A percentile compares a stretch with the other conserved stretches of the same genome.
Evolutionary conservation across 1,140 invertebrate species (phyloP).

Genomic region (Drosophila azteca): DNA sequence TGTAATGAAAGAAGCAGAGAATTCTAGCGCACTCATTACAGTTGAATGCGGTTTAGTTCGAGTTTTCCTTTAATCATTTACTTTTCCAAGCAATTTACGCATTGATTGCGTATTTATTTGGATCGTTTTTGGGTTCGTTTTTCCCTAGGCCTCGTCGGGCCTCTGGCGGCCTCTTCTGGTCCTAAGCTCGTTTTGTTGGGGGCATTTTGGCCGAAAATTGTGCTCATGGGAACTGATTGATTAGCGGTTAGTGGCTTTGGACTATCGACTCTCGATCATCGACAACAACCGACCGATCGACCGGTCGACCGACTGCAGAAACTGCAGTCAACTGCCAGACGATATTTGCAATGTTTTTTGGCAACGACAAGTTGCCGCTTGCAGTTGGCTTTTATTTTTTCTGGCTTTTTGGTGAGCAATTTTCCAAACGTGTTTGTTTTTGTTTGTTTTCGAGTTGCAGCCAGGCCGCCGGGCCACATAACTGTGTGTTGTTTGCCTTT

Average conservation of each 20-base stretch:
- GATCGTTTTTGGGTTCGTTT: conserved; percentile 43
- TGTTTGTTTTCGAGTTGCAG: conserved; percentile 34
- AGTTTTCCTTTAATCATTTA: conserved; percentile 22
- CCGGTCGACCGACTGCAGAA: background rate
- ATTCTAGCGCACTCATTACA: conserved; percentile 22
- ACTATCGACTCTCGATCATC: conserved; percentile 40
- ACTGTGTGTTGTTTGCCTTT: conserved; percentile 9
- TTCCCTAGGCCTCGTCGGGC: conserved; percentile 19
- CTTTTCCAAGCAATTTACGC: conserved; percentile 61
- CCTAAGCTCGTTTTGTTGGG: conserved; percentile 37
- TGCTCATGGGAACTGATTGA: conserved; percentile 80
- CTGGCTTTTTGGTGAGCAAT: conserved; percentile 61
- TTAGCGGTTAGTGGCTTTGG: conserved; percentile 69
- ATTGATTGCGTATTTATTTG: conserved; percentile 58
- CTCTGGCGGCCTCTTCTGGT: conserved; percentile 4
- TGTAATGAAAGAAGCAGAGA: background rate
- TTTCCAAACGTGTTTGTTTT: conserved; percentile 69
- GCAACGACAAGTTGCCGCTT: conserved; percentile 75
- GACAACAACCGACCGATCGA: conserved; percentile 19
- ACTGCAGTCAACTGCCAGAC: conserved; percentile 53
- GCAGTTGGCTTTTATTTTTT: conserved; percentile 43
- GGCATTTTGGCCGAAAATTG: conserved; percentile 70
- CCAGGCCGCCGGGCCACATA: no score
- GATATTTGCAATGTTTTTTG: conserved; percentile 77
- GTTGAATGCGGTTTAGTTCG: conserved; percentile 19